Conservation (phyloP, 1,140 invertebrate species). For the Aphidius gifuensis region DNA sequence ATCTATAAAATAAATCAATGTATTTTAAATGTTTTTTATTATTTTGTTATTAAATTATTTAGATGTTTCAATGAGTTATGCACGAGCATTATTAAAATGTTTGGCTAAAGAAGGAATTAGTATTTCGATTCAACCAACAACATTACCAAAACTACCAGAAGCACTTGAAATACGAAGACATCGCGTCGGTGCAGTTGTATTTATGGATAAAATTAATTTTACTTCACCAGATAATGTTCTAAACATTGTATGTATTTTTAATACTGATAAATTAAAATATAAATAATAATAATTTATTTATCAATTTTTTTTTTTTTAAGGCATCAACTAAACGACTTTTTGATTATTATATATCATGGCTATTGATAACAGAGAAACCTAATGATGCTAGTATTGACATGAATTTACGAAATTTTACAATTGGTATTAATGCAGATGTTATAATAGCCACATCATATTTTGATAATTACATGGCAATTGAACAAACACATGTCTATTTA, state of each 20-base stretch:
- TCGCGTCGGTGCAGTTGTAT: constrained; percentile 25
- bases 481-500: neutral
- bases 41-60: constrained; percentile 6
- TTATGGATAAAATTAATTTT: constrained; percentile 26
- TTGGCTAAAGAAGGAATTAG: constrained; percentile 27
- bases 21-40: neutral
- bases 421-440: constrained; percentile 30
- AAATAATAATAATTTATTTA: neutral
- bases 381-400: constrained; percentile 27
- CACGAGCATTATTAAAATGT: constrained; percentile 25
- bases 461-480: constrained; percentile 1
- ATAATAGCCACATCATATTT: constrained; percentile 23
- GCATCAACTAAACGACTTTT: constrained; percentile 29
- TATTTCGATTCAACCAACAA: constrained; percentile 22
- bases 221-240: constrained; percentile 24
- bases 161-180: constrained; percentile 24
- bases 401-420: constrained; percentile 26
- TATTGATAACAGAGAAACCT: constrained; percentile 23
- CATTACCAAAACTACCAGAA: constrained; percentile 24
- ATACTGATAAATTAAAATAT: neutral
- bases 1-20: neutral
- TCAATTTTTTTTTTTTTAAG: constrained; percentile 21
- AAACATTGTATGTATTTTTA: constrained; percentile 24
- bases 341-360: constrained; percentile 30
- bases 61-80: constrained; percentile 28